phyloP scores from a whole-genome alignment of 1,140 invertebrate genomes.

The Tetramorium alpestre region DNA sequence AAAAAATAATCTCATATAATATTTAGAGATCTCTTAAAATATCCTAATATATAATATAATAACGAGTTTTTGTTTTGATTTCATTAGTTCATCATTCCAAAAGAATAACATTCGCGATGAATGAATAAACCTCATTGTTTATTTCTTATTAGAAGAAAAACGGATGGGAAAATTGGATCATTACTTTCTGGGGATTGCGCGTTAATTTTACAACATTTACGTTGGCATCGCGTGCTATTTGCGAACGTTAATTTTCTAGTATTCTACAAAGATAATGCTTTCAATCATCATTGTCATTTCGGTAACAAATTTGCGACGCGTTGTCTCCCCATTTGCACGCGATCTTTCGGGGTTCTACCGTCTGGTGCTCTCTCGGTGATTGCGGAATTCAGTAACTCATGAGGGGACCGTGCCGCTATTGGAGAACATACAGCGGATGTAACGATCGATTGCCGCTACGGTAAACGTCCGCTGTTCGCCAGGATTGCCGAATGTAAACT shows the following conservation, averaged over 20 bases:
- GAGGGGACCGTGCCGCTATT: conserved; percentile 51
- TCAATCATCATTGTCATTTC: background rate
- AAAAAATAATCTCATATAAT: no score
- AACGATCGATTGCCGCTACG: conserved; percentile 68
- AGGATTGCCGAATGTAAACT: conserved; percentile 73
- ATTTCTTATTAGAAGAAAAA: background rate
- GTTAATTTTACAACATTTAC: background rate
- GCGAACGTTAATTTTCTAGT: background rate
- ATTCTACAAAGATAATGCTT: background rate
- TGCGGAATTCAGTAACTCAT: conserved; percentile 65
- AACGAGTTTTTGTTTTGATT: no score
- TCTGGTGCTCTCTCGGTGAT: conserved; percentile 18
- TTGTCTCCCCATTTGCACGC: background rate
- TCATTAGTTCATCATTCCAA: background rate
- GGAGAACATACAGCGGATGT: conserved; percentile 62
- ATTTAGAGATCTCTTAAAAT: no score
- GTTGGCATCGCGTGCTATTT: background rate
- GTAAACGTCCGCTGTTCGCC: conserved; percentile 67
- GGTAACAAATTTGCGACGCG: background rate
- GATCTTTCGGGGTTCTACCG: conserved; percentile 3
- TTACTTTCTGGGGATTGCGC: background rate
- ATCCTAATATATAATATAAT: no score
- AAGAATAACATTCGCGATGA: background rate
- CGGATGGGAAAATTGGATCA: background rate
- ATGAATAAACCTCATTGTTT: background rate